A percentile compares a stretch with the other conserved stretches of the same genome.
Conservation (phyloP, 2,797 vertebrate genomes). For the Tenualosa ilisha region DNA sequence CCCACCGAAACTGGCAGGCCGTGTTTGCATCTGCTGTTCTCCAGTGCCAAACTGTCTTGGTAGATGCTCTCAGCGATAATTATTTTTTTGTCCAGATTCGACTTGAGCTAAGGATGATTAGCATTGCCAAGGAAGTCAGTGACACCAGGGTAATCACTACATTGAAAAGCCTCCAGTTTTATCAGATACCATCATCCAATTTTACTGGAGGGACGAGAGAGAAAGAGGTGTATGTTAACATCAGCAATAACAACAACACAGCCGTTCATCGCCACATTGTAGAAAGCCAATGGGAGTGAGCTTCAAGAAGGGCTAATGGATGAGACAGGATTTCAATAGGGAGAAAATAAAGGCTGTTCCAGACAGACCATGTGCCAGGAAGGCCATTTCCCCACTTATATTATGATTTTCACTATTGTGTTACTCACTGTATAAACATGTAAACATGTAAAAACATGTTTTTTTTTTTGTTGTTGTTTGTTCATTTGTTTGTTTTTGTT, state of each 20-base stretch:
- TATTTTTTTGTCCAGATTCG: constrained; percentile 49
- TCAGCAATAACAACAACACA: neutral
- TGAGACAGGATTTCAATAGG: too few relatives aligned
- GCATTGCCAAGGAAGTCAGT: constrained; percentile 54
- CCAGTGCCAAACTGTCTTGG: constrained; percentile 47
- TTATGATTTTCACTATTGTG: too few relatives aligned
- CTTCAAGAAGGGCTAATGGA: too few relatives aligned
- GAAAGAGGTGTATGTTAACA: neutral
- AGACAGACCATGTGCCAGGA: too few relatives aligned
- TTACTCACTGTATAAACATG: too few relatives aligned
- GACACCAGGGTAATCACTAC: constrained; percentile 52
- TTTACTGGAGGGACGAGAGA: constrained; percentile 33
- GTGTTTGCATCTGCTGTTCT: constrained; percentile 52
- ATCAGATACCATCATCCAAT: constrained; percentile 31
- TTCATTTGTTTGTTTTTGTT: too few relatives aligned
- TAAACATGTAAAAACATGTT: too few relatives aligned
- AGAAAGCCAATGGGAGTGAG: neutral
- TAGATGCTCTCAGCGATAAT: constrained; percentile 41
- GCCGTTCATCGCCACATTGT: neutral
- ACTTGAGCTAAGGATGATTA: constrained; percentile 49
- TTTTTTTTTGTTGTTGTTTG: too few relatives aligned
- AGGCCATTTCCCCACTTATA: too few relatives aligned
- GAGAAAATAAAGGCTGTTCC: too few relatives aligned
- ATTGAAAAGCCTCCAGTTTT: constrained; percentile 50
- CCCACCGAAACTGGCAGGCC: constrained; percentile 32